Conservation (phyloP, 1,140 invertebrate species). For the Atta texana region DNA sequence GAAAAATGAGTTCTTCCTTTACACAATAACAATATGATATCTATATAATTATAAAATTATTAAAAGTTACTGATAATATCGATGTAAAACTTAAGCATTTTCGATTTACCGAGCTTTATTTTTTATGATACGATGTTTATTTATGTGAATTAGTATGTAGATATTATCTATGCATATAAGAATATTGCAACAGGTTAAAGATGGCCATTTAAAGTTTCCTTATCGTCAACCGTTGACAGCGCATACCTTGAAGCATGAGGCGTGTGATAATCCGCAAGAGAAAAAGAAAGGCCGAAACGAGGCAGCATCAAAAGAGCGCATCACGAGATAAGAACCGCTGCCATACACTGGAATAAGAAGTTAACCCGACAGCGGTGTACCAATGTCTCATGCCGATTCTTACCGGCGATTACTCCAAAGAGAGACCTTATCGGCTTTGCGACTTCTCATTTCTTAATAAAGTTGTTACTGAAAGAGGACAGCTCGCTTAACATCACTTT, state of each 20-base stretch:
- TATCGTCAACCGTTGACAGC: constrained; percentile 48
- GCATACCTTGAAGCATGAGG: constrained; percentile 40
- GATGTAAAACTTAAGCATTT: constrained; percentile 13
- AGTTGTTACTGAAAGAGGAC: constrained; percentile 52
- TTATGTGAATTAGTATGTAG: constrained; percentile 50
- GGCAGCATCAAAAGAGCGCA: constrained; percentile 46
- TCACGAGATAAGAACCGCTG: constrained; percentile 65
- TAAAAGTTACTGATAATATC: background rate
- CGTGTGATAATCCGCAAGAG: constrained; percentile 43
- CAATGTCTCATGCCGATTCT: constrained; percentile 64
- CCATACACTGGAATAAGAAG: constrained; percentile 70
- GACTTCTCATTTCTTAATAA: constrained; percentile 40
- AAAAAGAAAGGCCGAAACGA: constrained; percentile 39
- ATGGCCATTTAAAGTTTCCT: constrained; percentile 34
- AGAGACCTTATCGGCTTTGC: constrained; percentile 68
- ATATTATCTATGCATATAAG: constrained; percentile 51
- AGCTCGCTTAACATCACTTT: constrained; percentile 7
- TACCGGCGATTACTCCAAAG: constrained; percentile 55
- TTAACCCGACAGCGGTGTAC: constrained; percentile 48
- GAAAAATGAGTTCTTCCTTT: background rate
- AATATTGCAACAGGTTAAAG: constrained; percentile 35
- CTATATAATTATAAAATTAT: constrained; percentile 32
- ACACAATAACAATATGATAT: background rate
- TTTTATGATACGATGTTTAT: constrained; percentile 14
- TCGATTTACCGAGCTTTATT: background rate